Evolutionary conservation across 2,888 invertebrate genomes (phyloP).

Genomic region (Mactromeris polynyma): DNA sequence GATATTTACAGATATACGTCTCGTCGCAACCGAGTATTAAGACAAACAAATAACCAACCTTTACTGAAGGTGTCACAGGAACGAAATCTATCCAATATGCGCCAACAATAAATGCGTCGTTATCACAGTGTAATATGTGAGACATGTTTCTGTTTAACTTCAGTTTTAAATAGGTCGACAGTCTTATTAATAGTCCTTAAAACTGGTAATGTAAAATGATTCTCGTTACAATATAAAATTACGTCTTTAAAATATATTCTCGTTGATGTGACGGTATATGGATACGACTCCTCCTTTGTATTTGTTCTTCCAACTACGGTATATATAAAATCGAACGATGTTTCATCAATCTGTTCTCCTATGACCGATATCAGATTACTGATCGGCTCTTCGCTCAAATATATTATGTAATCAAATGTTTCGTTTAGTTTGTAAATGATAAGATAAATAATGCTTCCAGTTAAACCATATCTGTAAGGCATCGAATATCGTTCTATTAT

Average conservation of each 20-base stretch:
- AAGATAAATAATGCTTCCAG: slow-evolving; percentile 24
- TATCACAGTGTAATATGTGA: too few relatives aligned
- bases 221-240: background rate
- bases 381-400: slow-evolving; percentile 20
- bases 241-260: slow-evolving; percentile 23
- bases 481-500: background rate
- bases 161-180: background rate
- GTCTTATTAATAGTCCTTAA: too few relatives aligned
- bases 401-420: slow-evolving; percentile 14
- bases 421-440: background rate
- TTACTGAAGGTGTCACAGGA: background rate
- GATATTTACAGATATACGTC: background rate
- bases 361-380: background rate
- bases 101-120: background rate
- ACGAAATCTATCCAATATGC: background rate
- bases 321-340: background rate
- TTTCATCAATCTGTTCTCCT: background rate
- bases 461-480: slow-evolving; percentile 18
- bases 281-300: slow-evolving; percentile 2
- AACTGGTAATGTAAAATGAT: background rate
- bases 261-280: background rate
- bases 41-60: background rate
- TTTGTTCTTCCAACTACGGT: slow-evolving; percentile 16
- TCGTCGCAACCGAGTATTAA: background rate
- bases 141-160: background rate